A percentile compares a stretch with the other conserved stretches of the same genome.
phyloP scores from a whole-genome alignment of 2,888 invertebrate genomes.

The Lycocerus yunnanus region DNA sequence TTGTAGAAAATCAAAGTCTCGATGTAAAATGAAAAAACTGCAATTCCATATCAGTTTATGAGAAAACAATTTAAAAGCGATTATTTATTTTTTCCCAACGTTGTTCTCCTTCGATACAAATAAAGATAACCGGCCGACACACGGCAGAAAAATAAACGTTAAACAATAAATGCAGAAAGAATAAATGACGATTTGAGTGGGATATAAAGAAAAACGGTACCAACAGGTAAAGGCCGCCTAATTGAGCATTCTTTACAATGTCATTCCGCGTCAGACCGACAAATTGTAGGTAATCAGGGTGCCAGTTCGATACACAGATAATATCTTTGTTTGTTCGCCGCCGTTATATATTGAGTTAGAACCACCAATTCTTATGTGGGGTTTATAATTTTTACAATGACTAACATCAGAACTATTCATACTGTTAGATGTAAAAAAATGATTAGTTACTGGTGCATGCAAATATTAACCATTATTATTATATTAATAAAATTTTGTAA shows the following conservation, averaged over 20 bases:
- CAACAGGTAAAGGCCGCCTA: constrained; percentile 31
- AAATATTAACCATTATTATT: not conserved
- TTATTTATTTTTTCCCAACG: no score
- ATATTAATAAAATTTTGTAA: not conserved
- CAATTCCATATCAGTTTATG: not conserved
- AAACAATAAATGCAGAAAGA: not conserved
- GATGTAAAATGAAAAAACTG: not conserved
- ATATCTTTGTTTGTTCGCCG: constrained; percentile 20
- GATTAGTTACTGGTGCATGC: not conserved
- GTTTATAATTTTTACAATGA: constrained; percentile 1
- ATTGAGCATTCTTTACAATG: constrained; percentile 36
- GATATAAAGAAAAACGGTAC: constrained; percentile 4
- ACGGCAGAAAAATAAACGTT: not conserved
- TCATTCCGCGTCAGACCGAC: constrained; percentile 36
- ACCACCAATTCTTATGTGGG: not conserved
- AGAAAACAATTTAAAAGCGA: not conserved
- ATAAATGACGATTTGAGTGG: constrained; percentile 2
- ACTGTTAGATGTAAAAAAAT: not conserved
- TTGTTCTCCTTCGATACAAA: no score
- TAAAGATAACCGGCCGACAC: not conserved
- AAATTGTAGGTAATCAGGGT: constrained; percentile 38
- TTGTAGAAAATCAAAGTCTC: not conserved
- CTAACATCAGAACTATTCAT: not conserved
- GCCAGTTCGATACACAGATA: constrained; percentile 24
- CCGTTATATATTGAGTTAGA: not conserved